Conservation (phyloP, 1,140 invertebrate species). For the Pygmarrhopalites habei region DNA sequence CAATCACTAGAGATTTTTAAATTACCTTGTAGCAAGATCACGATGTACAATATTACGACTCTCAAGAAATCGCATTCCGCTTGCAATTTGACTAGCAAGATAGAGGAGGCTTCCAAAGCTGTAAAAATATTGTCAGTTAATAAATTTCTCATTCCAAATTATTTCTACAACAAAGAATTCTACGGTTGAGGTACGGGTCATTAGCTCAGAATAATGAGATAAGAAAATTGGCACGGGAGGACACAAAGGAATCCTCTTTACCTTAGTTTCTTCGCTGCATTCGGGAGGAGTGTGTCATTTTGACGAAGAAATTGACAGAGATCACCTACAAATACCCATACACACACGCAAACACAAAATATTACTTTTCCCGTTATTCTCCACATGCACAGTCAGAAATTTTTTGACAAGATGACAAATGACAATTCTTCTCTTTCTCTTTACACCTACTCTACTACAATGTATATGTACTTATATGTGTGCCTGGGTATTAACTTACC, state of each 20-base stretch:
- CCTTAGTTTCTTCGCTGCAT: slow-evolving; percentile 34
- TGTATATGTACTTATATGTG: no score
- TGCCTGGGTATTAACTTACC: no score
- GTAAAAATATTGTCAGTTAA: slow-evolving; percentile 6
- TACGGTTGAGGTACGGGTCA: neutral
- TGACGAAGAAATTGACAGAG: slow-evolving; percentile 73
- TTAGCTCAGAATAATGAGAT: slow-evolving; percentile 9
- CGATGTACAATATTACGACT: slow-evolving; percentile 72
- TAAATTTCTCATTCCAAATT: neutral
- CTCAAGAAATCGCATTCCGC: slow-evolving; percentile 77
- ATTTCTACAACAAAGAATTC: neutral
- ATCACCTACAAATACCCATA: no score
- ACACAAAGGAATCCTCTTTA: neutral
- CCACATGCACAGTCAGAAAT: no score
- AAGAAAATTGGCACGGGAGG: neutral
- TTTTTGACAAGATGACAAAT: no score
- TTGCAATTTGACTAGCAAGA: slow-evolving; percentile 74
- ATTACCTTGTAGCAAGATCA: slow-evolving; percentile 66
- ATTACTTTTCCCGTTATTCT: no score
- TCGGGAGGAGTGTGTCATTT: slow-evolving; percentile 41
- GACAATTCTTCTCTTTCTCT: no score
- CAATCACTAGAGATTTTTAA: no score
- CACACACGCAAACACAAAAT: no score
- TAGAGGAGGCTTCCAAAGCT: slow-evolving; percentile 73
- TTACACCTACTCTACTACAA: no score